Conservation (phyloP, 2,113 vertebrate species). For the Bubo scandiacus region DNA sequence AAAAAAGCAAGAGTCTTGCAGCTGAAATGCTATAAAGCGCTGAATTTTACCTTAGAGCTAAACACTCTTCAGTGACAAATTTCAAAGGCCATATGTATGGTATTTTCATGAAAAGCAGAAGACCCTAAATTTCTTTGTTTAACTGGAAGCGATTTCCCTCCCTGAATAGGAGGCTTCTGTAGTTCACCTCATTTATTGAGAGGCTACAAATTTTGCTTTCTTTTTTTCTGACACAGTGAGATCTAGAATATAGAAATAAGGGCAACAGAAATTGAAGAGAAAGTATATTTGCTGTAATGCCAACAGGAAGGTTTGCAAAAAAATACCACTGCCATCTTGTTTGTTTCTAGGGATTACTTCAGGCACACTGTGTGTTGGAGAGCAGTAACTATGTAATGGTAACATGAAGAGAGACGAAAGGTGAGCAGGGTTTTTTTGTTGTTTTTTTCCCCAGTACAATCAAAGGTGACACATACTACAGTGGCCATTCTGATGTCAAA, state of each 20-base stretch:
- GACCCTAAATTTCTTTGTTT: slow-evolving; percentile 80
- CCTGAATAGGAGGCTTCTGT: slow-evolving; percentile 43
- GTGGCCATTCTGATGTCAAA: not conserved
- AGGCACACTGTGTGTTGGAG: not conserved
- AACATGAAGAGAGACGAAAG: not conserved
- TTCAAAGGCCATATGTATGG: slow-evolving; percentile 81
- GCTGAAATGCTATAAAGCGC: slow-evolving; percentile 74
- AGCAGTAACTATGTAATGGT: not conserved
- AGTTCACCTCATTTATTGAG: slow-evolving; percentile 57
- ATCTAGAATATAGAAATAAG: slow-evolving; percentile 19
- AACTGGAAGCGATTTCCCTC: slow-evolving; percentile 70
- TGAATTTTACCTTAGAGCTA: slow-evolving; percentile 80
- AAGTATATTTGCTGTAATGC: not conserved
- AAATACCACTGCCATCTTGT: not conserved
- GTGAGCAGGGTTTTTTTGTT: not conserved
- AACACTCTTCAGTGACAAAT: slow-evolving; percentile 79
- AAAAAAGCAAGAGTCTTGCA: slow-evolving; percentile 59
- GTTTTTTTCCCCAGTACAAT: not conserved
- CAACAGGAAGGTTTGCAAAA: slow-evolving; percentile 25
- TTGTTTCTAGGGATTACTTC: slow-evolving; percentile 14
- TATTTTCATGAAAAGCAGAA: slow-evolving; percentile 76
- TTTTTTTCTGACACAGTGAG: not conserved
- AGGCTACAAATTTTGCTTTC: slow-evolving; percentile 27
- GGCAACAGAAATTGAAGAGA: not conserved
- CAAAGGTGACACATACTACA: not conserved